Evolutionary conservation across 2,113 vertebrate genomes (phyloP).

Genomic region (Tenrec ecaudatus): DNA sequence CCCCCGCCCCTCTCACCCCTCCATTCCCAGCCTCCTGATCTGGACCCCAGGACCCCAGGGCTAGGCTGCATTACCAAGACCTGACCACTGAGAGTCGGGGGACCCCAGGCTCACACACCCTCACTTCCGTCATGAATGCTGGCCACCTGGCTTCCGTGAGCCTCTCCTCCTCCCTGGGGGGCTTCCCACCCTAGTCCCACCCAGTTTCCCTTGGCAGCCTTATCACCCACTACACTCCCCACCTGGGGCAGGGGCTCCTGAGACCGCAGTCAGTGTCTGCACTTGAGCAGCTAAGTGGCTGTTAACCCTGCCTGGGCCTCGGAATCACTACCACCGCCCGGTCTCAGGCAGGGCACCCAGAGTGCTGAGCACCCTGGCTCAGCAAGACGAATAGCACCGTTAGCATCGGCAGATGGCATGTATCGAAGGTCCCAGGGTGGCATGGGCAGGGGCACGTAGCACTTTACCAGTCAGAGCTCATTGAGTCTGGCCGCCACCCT

Average conservation of each 20-base stretch:
- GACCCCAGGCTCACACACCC: background rate
- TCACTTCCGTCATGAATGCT: background rate
- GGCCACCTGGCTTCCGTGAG: background rate
- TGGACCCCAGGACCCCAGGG: background rate
- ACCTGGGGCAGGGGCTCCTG: background rate
- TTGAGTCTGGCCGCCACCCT: fast-evolving
- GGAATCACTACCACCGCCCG: background rate
- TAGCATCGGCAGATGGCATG: background rate
- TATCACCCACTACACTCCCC: background rate
- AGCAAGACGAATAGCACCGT: background rate
- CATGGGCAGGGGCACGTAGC: background rate
- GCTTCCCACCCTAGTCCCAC: no score
- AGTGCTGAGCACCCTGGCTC: background rate
- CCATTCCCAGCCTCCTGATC: background rate
- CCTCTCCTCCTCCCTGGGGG: background rate
- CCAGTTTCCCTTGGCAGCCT: background rate
- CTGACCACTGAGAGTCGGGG: background rate
- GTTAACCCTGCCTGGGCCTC: background rate
- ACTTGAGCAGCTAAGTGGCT: background rate
- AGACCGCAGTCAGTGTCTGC: background rate
- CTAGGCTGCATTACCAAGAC: background rate
- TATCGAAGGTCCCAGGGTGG: background rate
- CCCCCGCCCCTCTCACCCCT: background rate
- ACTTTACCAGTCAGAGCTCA: background rate
- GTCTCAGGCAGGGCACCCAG: no score